Conservation (phyloP, 2,113 vertebrate species). For the Felis catus region F.catus_Fca126_mat1.0 CM031419.1:90716001-90716500, state of each 20-base stretch:
- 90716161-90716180: not conserved
- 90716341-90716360: not conserved
- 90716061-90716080: not conserved
- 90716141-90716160: not conserved
- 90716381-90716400: not conserved
- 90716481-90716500: not conserved
- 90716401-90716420: not conserved
- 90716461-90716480: rapidly evolving
- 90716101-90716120: not conserved
- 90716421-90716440: not conserved
- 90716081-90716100: not conserved
- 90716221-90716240: not conserved
- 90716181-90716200: no score
- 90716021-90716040: rapidly evolving
- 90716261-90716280: not conserved
- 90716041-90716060: not conserved
- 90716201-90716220: not conserved
- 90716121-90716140: not conserved
- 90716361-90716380: rapidly evolving
- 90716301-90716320: no score
- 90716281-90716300: not conserved
- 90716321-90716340: not conserved
- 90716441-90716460: no score
- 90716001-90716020: not conserved
- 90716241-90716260: not conserved